Base-by-base conservation (phyloP, 1,140 invertebrate genomes). In the Riptortus pedestris region DNA sequence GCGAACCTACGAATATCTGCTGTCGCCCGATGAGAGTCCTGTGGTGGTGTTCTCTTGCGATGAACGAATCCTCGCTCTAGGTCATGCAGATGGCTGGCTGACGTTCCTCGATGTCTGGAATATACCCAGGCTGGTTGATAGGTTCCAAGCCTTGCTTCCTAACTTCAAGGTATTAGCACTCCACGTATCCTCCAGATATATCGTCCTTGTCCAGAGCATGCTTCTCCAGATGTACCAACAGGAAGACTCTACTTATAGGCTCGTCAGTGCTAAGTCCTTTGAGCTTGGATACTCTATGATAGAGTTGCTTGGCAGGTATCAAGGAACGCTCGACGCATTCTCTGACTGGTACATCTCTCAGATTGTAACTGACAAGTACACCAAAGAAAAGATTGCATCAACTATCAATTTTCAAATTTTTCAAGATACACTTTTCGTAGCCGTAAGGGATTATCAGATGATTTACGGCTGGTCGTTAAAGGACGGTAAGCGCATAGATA, bases 381-480 rank as follows among this genome's bases (percentile, higher is more conserved):
- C 28, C 18, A 31, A 45, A 26, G 33, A 60, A 38, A 18, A 20
- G 11, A 2, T 60, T 11, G 67, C 63, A 51, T 28, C 9, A n/a
- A 5, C 16, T 28, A 29, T 55, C 3, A 33, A 38, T 24, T 43
- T 48, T 24, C n/a, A 24, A 3, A 24, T 57, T 61, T 26, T 67
- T 33, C 18, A 64, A 72, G 71, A 73, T 70, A 69, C 51, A 29
- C 16, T 58, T 16, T 66, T 18, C 14, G 38, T 64, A 18, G 66
- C 26, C 33, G 7, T 58, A 61, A 2, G 28, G 33, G 18, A 22
- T 68, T 31, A 9, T 70, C 62, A 52, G 72, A 24, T 29, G 72
- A 20, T 70, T 67, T 43, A 65, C 33, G 64, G 48, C 65, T 22
- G 60, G 70, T 33, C 68, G 9, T 18, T 60, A 22, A 52, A 38